Base-by-base conservation (phyloP, 2,113 vertebrate species). In the Macquaria ambigua region DNA sequence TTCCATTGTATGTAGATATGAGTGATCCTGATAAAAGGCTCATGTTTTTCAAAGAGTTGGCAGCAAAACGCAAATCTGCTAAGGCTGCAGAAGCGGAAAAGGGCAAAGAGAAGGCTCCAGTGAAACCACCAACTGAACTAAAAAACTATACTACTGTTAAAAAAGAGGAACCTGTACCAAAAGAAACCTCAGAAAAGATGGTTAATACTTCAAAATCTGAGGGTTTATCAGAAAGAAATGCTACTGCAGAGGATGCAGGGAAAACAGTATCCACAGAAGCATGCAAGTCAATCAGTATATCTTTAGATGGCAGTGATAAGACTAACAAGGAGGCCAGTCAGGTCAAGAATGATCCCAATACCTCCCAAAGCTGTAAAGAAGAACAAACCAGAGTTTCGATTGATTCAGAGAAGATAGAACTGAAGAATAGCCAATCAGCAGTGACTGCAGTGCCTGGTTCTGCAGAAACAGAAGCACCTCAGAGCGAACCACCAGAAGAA, bases 371-470 rank as follows among this genome's bases (percentile, higher is more conserved):
- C 34, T 62, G 59, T 70, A 61, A 81, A 73, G 37, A 67, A 41
- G 71, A 76, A 39, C 56, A 93, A 79, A 43, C 28, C 11, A 79
- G 70, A 64, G 71, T 76, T 72, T 91, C 79, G 39, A 79, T 88
- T 43, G 95, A 97, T 90, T 78, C 93, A n/a, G 93, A 95, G 83
- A 96, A 94, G 56, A 94, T 75, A 8, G 79, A 93, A 46, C 16
- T 78, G 37, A 83, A 92, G 82, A 87, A 66, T 62, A 91, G 84
- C 31, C 89, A 76, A 43, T 50, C 28, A 66, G 81, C 34, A 81
- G 79, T 31, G 81, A 76, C 0, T 85, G 73, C n/a, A n/a, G n/a
- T 61, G 31, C 72, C 58, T 74, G 81, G 77, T 81, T 89, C 79
- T 53, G 83, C 85, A 71, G 93, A 95, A 82, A 87, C 61, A 56